These are phyloP conservation scores for Vidua macroura DNA, from an alignment of 2,113 vertebrate species.

Conservation along the genomic window DNA sequence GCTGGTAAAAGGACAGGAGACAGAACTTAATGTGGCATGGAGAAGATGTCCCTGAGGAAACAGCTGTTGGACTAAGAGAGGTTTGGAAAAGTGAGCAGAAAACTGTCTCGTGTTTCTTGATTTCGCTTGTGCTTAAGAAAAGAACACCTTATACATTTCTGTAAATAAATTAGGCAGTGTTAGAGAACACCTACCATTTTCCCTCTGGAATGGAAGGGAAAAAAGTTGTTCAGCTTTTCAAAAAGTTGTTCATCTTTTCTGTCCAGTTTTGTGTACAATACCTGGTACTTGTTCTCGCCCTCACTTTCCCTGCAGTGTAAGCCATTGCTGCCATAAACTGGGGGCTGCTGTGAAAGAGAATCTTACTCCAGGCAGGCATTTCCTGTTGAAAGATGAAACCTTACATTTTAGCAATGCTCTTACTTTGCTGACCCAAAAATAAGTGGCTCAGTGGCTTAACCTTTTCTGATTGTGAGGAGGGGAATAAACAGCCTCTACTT, in stretches of 20 bases:
- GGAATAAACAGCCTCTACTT: background rate
- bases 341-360: background rate
- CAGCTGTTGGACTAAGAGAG: background rate
- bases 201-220: background rate
- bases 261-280: background rate
- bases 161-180: background rate
- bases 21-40: background rate
- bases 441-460: background rate
- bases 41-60: background rate
- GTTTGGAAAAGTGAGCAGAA: background rate
- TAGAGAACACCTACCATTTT: background rate
- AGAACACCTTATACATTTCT: background rate
- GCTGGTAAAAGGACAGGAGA: background rate
- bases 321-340: background rate
- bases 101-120: background rate
- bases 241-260: background rate
- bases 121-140: background rate
- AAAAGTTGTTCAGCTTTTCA: background rate
- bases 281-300: background rate
- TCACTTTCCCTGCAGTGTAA: background rate
- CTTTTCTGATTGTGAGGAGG: background rate
- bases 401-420: background rate
- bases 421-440: background rate
- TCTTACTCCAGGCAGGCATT: background rate
- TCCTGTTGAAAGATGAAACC: slow-evolving; percentile 32